Evolutionary conservation across 2,113 vertebrate genomes (phyloP).

Genomic region (Xyrauchen texanus): DNA sequence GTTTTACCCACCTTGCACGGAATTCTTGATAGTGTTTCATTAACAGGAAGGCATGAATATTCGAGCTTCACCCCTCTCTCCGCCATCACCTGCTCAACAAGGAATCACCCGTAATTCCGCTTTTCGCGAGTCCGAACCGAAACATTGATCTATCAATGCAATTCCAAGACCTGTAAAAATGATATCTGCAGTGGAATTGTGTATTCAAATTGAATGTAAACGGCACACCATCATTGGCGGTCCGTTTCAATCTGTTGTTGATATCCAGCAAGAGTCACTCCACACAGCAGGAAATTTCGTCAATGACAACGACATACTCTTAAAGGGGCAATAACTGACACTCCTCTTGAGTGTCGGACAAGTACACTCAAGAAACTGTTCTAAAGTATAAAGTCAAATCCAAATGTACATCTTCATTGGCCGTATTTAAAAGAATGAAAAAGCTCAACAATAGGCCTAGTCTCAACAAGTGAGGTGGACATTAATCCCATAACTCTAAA

Average conservation of each 20-base stretch:
- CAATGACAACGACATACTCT: slow-evolving; percentile 51
- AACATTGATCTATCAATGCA: background rate
- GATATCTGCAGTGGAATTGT: background rate
- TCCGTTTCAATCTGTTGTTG: slow-evolving; percentile 38
- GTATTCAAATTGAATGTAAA: background rate
- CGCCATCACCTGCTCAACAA: slow-evolving; percentile 28
- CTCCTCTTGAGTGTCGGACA: too few relatives aligned
- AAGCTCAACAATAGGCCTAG: background rate
- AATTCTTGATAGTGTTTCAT: slow-evolving; percentile 73
- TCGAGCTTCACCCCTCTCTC: slow-evolving; percentile 22
- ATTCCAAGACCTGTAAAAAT: slow-evolving; percentile 8
- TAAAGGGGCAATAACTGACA: slow-evolving; percentile 43
- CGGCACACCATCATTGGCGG: background rate
- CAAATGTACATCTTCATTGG: too few relatives aligned
- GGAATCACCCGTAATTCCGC: slow-evolving; percentile 2
- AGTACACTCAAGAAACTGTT: background rate
- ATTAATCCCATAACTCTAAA: slow-evolving; percentile 34
- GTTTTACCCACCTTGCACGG: slow-evolving; percentile 69
- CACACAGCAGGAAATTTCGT: slow-evolving; percentile 67
- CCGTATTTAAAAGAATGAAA: background rate
- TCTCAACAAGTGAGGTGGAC: background rate
- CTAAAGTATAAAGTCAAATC: background rate
- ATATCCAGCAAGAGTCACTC: slow-evolving; percentile 36
- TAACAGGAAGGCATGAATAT: slow-evolving; percentile 55
- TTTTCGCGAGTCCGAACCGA: background rate